Base-by-base conservation (phyloP, 2,113 vertebrate genomes). In the Apodemus speciosus region DNA sequence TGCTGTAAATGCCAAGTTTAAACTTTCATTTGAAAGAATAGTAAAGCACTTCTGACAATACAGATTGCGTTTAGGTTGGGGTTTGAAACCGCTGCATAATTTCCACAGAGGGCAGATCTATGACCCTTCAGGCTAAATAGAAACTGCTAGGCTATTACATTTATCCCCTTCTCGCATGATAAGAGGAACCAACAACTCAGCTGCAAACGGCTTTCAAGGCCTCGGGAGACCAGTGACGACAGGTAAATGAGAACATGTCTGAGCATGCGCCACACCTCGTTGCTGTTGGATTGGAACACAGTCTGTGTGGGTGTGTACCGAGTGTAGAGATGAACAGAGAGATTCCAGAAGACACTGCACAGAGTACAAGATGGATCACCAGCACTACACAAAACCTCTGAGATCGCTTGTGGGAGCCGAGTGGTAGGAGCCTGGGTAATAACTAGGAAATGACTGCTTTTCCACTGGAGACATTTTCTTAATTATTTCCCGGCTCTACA, bases 361-460 rank as follows among this genome's bases (percentile, higher is more conserved):
- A 56, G 88, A 35, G 16, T 96, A 93, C 62, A 94, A 94, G 90
- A 92, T 76, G 94, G 96, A 95, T 96, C 95, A 88, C 66, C 90
- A 88, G 90, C 92, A 96, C 20, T 90, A 92, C 46, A 94, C 0
- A 1, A 97, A 94, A 43, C 73, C 23, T 92, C 25, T 92, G 93
- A 89, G 93, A 94, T 96, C 86, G 80, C 75, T 25, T 94, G 85
- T 68, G 49, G 84, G 95, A 68, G 96, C 85, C 88, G 89, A 96
- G 84, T 92, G 62, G 60, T 43, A 93, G 69, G 76, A 25, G 35
- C 92, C 93, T 23, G 0, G 58, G 90, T 94, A 98, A 96, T 94
- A 95, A 80, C 75, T 80, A 84, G 88, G 94, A 97, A 97, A 97
- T 95, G 68, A 97, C 86, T 97, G 96, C 96, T 97, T 93, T 98